A percentile compares a stretch with the other conserved stretches of the same genome.
phyloP scores from a whole-genome alignment of 2,797 vertebrate genomes.

The Psittacula echo region DNA sequence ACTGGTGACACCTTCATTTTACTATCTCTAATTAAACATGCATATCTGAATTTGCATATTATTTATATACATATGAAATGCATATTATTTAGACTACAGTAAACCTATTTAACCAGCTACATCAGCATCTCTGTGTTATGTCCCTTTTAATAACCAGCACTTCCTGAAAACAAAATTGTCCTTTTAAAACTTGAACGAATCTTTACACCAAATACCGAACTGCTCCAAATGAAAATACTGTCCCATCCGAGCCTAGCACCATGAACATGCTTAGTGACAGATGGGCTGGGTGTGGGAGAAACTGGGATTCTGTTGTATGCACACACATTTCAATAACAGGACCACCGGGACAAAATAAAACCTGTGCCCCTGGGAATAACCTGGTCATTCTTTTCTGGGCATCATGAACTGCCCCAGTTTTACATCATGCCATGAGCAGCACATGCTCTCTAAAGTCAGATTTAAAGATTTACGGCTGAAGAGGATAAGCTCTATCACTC shows the following conservation, averaged over 20 bases:
- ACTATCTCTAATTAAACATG: background rate
- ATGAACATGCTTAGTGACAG: background rate
- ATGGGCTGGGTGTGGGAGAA: background rate
- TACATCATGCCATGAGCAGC: background rate
- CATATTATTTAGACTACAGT: background rate
- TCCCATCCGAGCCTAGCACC: background rate
- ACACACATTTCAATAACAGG: background rate
- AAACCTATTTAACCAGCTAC: background rate
- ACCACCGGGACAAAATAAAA: background rate
- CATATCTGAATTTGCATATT: background rate
- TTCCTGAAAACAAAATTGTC: background rate
- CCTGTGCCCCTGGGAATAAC: background rate
- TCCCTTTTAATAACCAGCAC: background rate
- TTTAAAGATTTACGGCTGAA: conserved; percentile 36
- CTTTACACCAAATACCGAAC: background rate
- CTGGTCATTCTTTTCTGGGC: background rate
- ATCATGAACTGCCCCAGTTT: background rate
- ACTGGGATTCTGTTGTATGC: background rate
- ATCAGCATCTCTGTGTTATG: background rate
- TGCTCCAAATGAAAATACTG: background rate
- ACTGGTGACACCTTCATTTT: background rate
- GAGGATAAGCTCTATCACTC: conserved; percentile 14
- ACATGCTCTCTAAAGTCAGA: conserved; percentile 19
- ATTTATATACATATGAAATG: background rate
- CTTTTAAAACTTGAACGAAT: background rate